Conservation (phyloP, 2,888 invertebrate genomes). For the Sisyra nigra region DNA sequence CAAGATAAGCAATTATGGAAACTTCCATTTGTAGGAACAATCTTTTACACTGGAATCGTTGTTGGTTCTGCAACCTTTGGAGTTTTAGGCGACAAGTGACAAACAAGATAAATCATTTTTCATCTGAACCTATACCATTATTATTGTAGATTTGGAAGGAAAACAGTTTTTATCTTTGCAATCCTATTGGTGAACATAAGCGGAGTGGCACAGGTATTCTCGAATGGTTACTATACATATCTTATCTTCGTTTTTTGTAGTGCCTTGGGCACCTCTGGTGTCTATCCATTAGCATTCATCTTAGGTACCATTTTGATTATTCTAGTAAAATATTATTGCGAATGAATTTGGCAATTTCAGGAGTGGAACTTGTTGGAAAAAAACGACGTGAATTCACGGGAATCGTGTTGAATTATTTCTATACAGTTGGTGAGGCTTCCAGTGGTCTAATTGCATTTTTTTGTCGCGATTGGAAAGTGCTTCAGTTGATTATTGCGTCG, state of each 20-base stretch:
- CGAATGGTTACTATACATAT: constrained; percentile 35
- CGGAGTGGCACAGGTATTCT: constrained; percentile 35
- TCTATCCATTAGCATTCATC: constrained; percentile 42
- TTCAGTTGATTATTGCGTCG: constrained; percentile 39
- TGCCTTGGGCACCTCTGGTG: constrained; percentile 42
- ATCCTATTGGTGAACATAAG: constrained; percentile 38
- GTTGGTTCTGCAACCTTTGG: constrained; percentile 41
- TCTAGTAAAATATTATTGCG: background rate
- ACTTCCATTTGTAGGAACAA: constrained; percentile 39
- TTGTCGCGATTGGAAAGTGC: constrained; percentile 38
- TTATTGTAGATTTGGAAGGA: constrained; percentile 36
- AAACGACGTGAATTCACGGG: constrained; percentile 43
- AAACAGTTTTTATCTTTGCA: constrained; percentile 37
- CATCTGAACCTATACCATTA: background rate
- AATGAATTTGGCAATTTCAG: constrained; percentile 19
- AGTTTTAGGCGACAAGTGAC: constrained; percentile 41
- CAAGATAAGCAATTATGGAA: constrained; percentile 39
- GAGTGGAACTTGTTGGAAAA: constrained; percentile 48
- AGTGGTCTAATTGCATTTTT: constrained; percentile 41
- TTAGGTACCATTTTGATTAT: constrained; percentile 23
- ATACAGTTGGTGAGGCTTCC: constrained; percentile 44
- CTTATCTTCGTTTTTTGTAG: constrained; percentile 35
- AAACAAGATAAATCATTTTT: background rate
- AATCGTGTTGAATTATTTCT: constrained; percentile 43
- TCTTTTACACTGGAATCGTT: constrained; percentile 45